Percentiles rank a stretch among this genome's conserved stretches.
Evolutionary conservation across 2,797 vertebrate species (phyloP).

Genomic region (Eutrigla gurnardus): DNA sequence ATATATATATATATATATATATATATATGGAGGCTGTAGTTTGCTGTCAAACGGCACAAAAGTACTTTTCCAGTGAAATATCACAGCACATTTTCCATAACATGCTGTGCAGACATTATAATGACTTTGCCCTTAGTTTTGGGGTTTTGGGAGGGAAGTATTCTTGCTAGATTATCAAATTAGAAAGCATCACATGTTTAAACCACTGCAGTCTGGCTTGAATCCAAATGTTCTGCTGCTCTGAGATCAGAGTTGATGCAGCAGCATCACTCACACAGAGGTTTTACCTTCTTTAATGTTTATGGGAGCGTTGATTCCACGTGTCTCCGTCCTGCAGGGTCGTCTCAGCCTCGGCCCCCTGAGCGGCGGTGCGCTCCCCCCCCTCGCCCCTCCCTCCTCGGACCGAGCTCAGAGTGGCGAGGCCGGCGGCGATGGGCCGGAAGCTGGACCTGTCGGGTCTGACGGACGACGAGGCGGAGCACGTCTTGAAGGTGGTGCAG

Average conservation of each 20-base stretch:
- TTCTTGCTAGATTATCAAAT: no score
- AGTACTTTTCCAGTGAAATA: neutral
- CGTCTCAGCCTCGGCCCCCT: conserved; percentile 73
- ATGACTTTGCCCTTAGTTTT: no score
- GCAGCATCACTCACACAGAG: no score
- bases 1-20: no score
- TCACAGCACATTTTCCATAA: neutral
- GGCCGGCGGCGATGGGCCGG: conserved; percentile 88
- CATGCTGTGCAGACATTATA: neutral
- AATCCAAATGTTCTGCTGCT: no score
- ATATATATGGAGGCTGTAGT: no score
- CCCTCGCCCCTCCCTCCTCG: conserved; percentile 33
- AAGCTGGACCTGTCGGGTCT: conserved; percentile 96
- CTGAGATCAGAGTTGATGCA: no score
- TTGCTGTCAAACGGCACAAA: no score
- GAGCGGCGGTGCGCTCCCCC: conserved; percentile 49
- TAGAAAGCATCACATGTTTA: no score
- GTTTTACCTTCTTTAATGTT: no score
- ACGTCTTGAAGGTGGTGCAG: conserved; percentile 95
- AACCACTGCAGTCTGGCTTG: no score
- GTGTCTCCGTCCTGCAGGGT: conserved; percentile 58
- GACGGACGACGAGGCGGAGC: conserved; percentile 94
- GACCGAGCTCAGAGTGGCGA: conserved; percentile 55
- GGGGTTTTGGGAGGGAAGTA: no score
- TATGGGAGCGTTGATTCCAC: neutral